Evolutionary conservation across 2,888 invertebrate species (phyloP), one percentile per base, ranked within the genome.

Genomic region (Trissolcus brochymenae): DNA sequence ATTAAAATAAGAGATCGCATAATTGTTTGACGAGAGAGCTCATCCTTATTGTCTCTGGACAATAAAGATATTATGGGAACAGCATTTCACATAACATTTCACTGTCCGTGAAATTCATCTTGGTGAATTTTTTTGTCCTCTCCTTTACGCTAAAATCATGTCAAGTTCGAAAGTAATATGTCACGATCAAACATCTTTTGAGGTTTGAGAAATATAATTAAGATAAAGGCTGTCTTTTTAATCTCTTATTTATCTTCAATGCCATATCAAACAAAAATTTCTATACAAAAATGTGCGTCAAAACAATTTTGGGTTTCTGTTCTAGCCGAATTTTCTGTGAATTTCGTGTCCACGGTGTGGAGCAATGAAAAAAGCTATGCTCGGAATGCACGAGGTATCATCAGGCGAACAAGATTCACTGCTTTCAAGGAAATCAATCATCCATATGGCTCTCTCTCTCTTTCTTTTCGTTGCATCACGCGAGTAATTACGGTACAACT

Each of bases 1-100:
- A 73, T 73, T 73, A 67, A 68, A 59, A 66, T 59, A 65, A 64
- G 64, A 67, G 77, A 77, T 73, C 57, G 57, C 72, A 76, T 76
- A 71, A 19, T 40, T 14, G 43, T 13, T 43, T 46, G 40, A 60
- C 35, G 55, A 67, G 77, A 68, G 67, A 77, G 68, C 59, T 64
- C 68, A 64, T 62, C 46, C 50, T 50, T 40, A 67, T 76, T 72
- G 76, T 76, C 67, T 56, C 13, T 9, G 17, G 60, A 56, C 67
- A 53, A 55, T 56, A 35, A 73, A 51, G 19, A 35, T 35, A 57
- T 55, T 66, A 71, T 71, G 71, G 62, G 76, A 76, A 71, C 51
- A 17, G 41, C 56, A 66, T 71, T 76, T 71, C 70, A 66, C 71
- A 41, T 71, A 17, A 61, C 61, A 66, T 71, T 76, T 76, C 54